phyloP scores from a whole-genome alignment of 1,140 invertebrate species.

The Metopolophium dirhodum region DNA sequence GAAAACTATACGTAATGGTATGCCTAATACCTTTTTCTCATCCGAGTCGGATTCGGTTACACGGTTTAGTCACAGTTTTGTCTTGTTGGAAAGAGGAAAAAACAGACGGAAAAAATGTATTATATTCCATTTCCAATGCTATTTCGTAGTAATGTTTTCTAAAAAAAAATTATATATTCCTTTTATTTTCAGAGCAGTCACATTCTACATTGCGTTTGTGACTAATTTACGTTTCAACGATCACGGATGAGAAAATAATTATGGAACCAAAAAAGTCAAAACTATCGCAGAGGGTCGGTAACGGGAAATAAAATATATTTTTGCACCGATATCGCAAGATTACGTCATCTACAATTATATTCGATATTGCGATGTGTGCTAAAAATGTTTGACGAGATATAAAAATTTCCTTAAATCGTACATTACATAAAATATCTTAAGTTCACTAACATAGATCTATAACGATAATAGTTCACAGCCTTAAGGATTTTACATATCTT shows the following conservation, averaged over 20 bases:
- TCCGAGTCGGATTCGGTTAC: slow-evolving; percentile 48
- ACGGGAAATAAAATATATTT: slow-evolving; percentile 23
- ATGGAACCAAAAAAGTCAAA: not conserved
- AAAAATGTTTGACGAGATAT: not conserved
- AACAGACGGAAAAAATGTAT: not conserved
- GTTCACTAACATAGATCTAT: not conserved
- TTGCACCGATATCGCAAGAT: not conserved
- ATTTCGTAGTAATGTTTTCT: not conserved
- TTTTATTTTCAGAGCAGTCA: not conserved
- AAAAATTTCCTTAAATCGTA: not conserved
- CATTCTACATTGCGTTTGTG: slow-evolving; percentile 1
- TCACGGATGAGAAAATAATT: slow-evolving; percentile 41
- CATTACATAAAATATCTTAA: not conserved
- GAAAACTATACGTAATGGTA: slow-evolving; percentile 37
- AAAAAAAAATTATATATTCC: not conserved
- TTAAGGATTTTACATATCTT: not conserved
- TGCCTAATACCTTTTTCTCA: slow-evolving; percentile 35
- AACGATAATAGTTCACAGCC: not conserved
- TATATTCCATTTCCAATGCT: not conserved
- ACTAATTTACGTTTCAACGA: slow-evolving; percentile 23
- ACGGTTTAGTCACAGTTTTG: slow-evolving; percentile 52
- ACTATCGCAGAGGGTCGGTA: not conserved
- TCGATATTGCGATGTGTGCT: not conserved
- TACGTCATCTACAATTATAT: not conserved
- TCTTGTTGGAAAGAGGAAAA: slow-evolving; percentile 21